Evolutionary conservation across 2,888 invertebrate species (phyloP), one percentile per base, ranked within the genome.

Genomic region (Clistopyga incitator): DNA sequence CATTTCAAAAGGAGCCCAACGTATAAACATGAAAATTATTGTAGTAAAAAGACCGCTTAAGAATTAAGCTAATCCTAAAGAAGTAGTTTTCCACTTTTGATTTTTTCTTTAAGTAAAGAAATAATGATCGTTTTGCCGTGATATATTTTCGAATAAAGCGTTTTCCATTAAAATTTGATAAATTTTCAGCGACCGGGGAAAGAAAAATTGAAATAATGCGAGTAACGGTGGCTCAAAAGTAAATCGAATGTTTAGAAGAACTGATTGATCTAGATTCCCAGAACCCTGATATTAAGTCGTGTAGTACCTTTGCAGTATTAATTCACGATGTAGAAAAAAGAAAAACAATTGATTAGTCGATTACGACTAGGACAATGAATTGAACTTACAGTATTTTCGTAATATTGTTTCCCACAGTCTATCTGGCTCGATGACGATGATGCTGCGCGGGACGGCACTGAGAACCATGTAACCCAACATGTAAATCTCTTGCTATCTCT

Each of bases 351-450:
- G 15, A 64, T 20, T 38, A 38, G 8, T 72, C 56, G 74, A 23
- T 50, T 47, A 65, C 54, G 15, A 67, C 38, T 61, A 20, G n/a
- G 6, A 38, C 34, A 25, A 23, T 20, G 78, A 47, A 71, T 72
- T 64, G 80, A 78, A 87, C 85, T 91, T 86, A 91, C 88, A 87
- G 89, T 87, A 85, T 87, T 85, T 64, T 87, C 88, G 87, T 90
- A 90, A 90, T 93, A 86, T 92, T 92, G 76, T 84, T 93, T 93
- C 93, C 90, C 92, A 90, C 92, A 93, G 93, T 93, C 93, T 87
- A 90, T 93, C 93, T 93, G 92, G 92, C 90, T 92, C 90, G 93
- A 93, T 89, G 93, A 93, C 82, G 93, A 93, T 88, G 93, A 93
- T 74, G 90, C 93, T 91, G 88, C 92, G 90, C 93, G 92, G 92